Conservation (phyloP, 2,113 vertebrate genomes). For the Rhinolophus sinicus region DNA sequence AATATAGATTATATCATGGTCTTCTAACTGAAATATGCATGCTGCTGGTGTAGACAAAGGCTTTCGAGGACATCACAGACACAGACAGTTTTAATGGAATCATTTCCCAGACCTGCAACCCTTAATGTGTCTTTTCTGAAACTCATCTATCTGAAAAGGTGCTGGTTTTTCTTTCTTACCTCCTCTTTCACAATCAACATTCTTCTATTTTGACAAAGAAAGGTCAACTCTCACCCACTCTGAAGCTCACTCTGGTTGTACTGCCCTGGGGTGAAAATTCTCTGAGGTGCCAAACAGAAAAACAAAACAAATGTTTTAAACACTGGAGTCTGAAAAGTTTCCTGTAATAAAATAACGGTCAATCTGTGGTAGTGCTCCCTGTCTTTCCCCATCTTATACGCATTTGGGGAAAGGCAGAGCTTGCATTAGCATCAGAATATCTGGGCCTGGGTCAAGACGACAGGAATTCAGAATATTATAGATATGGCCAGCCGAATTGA, state of each 20-base stretch:
- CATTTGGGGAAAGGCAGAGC: neutral
- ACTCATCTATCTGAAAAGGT: neutral
- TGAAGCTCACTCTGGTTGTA: neutral
- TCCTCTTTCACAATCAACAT: neutral
- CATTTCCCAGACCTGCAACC: neutral
- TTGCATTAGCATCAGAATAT: neutral
- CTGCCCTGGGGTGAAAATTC: neutral
- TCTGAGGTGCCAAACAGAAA: neutral
- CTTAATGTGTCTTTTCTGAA: neutral
- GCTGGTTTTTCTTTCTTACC: neutral
- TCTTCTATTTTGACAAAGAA: slow-evolving; percentile 5
- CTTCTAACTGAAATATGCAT: neutral
- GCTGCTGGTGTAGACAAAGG: neutral
- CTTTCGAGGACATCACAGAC: neutral
- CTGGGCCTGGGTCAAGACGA: neutral
- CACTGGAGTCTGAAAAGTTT: neutral
- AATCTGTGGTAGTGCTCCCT: neutral
- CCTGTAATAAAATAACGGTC: neutral
- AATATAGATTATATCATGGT: neutral
- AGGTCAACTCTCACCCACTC: neutral
- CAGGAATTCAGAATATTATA: neutral
- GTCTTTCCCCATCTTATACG: neutral
- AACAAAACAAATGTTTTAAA: neutral
- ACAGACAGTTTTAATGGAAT: neutral
- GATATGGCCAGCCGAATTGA: neutral